Base-by-base conservation (phyloP, 2,797 vertebrate genomes). In the Apogon hyalosoma region DNA sequence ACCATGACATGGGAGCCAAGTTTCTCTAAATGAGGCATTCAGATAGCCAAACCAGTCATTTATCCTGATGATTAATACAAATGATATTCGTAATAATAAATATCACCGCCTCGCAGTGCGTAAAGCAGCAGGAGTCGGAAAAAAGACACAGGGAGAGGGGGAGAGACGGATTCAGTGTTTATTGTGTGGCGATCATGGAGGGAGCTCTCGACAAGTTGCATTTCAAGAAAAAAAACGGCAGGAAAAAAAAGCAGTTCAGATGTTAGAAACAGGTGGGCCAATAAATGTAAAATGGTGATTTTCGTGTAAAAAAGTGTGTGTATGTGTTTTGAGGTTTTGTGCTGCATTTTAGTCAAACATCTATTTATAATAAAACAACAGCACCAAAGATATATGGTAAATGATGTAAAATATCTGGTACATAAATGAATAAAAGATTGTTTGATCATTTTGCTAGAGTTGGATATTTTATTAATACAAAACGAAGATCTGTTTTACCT, bases 21-120 rank as follows among this genome's bases (percentile, higher is more conserved):
- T 97, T 98, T 96, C 96, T 96, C 95, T 97, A 98, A 97, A 98
- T 97, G 97, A 98, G 97, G 96, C 96, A 96, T 98, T 97, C 97
- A 97, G 95, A 97, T 96, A 94, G 95, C 96, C 95, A 97, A 96
- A 96, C 92, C 96, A 97, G 94, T 98, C 96, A 97, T 99, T 98
- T 98, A 97, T 99, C 95, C 95, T 96, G 94, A 96, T 97, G 97
- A 99, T 99, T 98, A 99, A 98, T 98, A 99, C 95, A 98, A 98
- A 98, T 97, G 95, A 96, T 97, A 97, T 97, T 97, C 95, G 93
- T 96, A 97, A 97, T 96, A 97, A 98, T 97, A 98, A 98, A 98
- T 98, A 99, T 96, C 87, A 86, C 94, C 90, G 94, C 88, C 93
- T 89, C 3, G 67, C 87, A 86, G 94, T 82, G 72, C 56, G 18